Base-by-base conservation (phyloP, 2,888 invertebrate species). In the Griposia aprilina region DNA sequence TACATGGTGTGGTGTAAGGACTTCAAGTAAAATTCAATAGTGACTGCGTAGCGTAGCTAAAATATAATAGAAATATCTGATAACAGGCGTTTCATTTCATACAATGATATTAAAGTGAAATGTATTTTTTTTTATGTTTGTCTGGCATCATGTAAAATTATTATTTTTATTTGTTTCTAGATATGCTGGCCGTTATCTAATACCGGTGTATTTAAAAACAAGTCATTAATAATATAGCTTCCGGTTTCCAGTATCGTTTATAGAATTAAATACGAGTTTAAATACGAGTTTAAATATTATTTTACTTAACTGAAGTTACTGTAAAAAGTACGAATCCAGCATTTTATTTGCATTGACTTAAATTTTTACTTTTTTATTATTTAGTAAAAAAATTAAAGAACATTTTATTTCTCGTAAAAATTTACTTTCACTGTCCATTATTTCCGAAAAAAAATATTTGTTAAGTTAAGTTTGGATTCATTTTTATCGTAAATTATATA, bases 331-430 rank as follows among this genome's bases (percentile, higher is more conserved):
- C 36, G 23, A 57, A 59, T 30, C 48, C 68, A 66, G 68, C 74
- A 63, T 81, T 81, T 83, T 83, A 83, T 76, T 80, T 74, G 78
- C 60, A 82, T 78, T 83, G 26, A 68, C 45, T 71, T 63, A 20
- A 30, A 60, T 73, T 67, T 76, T 82, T 81, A 81, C 63, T n/a
- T n/a, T n/a, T n/a, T n/a, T n/a, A n/a, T n/a, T n/a, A 36, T 3
- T 36, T 36, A 36, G 3, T 36, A 36, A 36, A 36, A 36, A 36
- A 36, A 36, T 2, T 41, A 4, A 41, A 83, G 70, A 50, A 74
- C 52, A 74, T 82, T 84, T 82, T 76, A 60, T 76, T 74, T 72
- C 68, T 86, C 81, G 55, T 78, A 74, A 81, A 76, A 72, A 74
- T 74, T 76, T 4, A 60, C 65, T 76, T 69, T 70, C 41, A 74